Percentiles rank a stretch among this genome's conserved stretches.
Evolutionary conservation across 2,888 invertebrate species (phyloP).

Genomic region (Polymixis flavicincta): DNA sequence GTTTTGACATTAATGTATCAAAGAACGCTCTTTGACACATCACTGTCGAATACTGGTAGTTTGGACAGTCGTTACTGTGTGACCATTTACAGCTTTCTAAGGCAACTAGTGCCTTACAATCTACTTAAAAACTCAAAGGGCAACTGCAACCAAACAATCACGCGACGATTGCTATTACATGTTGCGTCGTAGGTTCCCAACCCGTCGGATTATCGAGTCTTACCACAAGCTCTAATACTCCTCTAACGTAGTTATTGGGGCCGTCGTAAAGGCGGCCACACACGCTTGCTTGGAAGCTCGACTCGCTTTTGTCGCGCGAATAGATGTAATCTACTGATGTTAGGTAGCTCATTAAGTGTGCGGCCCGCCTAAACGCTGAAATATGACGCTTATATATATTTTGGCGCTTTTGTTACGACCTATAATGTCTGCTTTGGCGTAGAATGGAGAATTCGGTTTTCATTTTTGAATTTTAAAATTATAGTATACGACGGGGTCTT

Average conservation of each 20-base stretch:
- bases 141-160: neutral
- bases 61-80: too few relatives aligned
- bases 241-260: conserved; percentile 57
- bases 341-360: conserved; percentile 23
- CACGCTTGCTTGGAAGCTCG: conserved; percentile 53
- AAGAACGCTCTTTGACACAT: too few relatives aligned
- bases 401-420: neutral
- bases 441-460: conserved; percentile 1
- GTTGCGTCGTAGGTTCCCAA: conserved; percentile 9
- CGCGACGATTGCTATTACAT: neutral
- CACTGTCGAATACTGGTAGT: too few relatives aligned
- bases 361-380: conserved; percentile 18
- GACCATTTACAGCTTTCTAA: too few relatives aligned
- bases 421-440: conserved; percentile 1
- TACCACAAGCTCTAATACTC: conserved; percentile 53
- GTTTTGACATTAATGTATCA: too few relatives aligned
- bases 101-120: too few relatives aligned
- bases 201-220: conserved; percentile 52
- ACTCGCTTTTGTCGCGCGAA: conserved; percentile 44
- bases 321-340: conserved; percentile 40
- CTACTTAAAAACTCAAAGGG: too few relatives aligned
- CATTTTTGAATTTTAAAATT: conserved; percentile 8
- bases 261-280: conserved; percentile 46
- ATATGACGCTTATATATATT: conserved; percentile 20
- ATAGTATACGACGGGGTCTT: conserved; percentile 1